These are phyloP conservation scores for Melanostoma mellinum DNA, from an alignment of 2,888 invertebrate genomes.

Conservation along the genomic window DNA sequence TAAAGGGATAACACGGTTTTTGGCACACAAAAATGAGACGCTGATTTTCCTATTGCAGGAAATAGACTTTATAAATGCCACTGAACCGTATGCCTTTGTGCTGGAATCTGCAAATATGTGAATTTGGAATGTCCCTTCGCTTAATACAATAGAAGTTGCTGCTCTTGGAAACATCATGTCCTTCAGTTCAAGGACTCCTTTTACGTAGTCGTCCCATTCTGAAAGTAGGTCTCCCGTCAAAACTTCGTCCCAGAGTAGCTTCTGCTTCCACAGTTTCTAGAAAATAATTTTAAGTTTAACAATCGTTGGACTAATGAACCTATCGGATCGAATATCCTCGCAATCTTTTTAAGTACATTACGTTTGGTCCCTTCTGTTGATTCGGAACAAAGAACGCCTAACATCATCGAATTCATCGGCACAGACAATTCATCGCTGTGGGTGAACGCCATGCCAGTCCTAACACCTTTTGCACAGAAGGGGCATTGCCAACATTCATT, in stretches of 20 bases:
- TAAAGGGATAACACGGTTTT: constrained; percentile 1
- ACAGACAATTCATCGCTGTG: constrained; percentile 7
- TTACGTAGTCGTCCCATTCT: constrained; percentile 18
- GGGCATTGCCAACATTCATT: neutral
- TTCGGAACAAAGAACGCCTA: neutral
- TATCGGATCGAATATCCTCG: constrained; percentile 11
- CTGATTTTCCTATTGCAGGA: neutral
- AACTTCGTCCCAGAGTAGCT: neutral
- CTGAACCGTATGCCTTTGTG: constrained; percentile 10
- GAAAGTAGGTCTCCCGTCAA: neutral
- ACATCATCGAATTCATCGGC: neutral
- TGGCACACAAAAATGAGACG: constrained; percentile 7
- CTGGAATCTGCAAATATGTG: constrained; percentile 22
- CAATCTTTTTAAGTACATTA: constrained; percentile 1
- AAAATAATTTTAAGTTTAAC: constrained; percentile 25
- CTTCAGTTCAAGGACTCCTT: constrained; percentile 9
- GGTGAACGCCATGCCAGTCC: neutral
- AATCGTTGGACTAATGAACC: constrained; percentile 4
- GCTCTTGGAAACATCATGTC: constrained; percentile 23
- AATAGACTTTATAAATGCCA: constrained; percentile 6
- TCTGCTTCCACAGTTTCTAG: constrained; percentile 3
- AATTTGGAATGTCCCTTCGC: neutral
- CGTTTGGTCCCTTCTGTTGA: constrained; percentile 12
- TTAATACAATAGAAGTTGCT: neutral
- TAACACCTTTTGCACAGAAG: neutral